Evolutionary conservation across 2,113 vertebrate species (phyloP), one percentile per base, ranked within the genome.

Genomic region (Girardinichthys multiradiatus): DNA sequence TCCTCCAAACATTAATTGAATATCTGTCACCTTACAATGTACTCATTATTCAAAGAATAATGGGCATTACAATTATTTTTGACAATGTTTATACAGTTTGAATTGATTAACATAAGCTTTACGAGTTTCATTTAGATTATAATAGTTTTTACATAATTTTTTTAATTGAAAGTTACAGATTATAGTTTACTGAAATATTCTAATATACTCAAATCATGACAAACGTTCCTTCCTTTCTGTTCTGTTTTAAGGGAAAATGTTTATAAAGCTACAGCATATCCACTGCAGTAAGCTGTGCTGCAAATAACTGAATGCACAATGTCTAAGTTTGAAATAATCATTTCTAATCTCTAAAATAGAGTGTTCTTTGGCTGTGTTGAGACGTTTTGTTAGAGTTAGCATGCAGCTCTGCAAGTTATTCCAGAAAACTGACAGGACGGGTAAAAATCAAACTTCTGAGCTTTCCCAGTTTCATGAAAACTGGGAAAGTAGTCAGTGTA

Each of bases 1-100:
- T 27, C 14, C 48, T 68, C 82, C 35, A 72, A 84, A 72, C 26
- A 42, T 79, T 75, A 71, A 86, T 89, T 77, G 70, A 82, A 84
- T 74, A 71, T 64, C 76, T 68, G 30, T 39, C 59, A 26, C 14
- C 51, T 64, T 64, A 70, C 71, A 76, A 73, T 82, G 59, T 63
- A 2, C 24, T 80, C 21, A 72, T 84, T 85, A 70, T 87, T 64
- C 48, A 79, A 77, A 62, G 39, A 69, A 83, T 79, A 76, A 83
- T 79, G 17, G 35, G 37, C 33, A 28, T 66, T 54, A 37, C 0
- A 77, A 72, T 80, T 37, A 35, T 68, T 70, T 60, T 63, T 68
- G 60, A 65, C 65, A 71, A 30, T 42, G 27, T 72, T 79, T 72
- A 33, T 72, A 66, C 29, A 64, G 29, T 57, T 27, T 45, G 0